phyloP scores from a whole-genome alignment of 2,113 vertebrate species.

The Atractosteus spatula region DNA sequence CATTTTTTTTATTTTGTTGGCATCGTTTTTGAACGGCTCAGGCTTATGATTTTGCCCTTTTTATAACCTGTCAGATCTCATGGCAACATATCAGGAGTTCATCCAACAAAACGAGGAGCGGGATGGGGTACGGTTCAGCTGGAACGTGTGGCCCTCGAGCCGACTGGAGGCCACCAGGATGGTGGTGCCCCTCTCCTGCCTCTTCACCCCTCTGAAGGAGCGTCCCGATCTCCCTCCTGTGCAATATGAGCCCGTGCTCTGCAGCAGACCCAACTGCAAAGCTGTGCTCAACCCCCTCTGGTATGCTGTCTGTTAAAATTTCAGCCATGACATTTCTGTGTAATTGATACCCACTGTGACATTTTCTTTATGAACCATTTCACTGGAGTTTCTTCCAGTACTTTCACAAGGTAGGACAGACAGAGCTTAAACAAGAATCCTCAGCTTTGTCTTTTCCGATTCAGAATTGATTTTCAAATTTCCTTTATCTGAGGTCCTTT shows the following conservation, averaged over 20 bases:
- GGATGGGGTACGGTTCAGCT: slow-evolving; percentile 94
- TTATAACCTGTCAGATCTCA: slow-evolving; percentile 36
- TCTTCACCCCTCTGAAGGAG: slow-evolving; percentile 91
- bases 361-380: no score
- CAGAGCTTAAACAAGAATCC: no score
- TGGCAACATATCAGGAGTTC: slow-evolving; percentile 92
- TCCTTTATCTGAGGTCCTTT: no score
- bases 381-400: no score
- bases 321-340: no score
- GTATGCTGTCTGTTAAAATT: slow-evolving; percentile 57
- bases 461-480: no score
- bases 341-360: no score
- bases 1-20: no score
- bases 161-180: slow-evolving; percentile 90
- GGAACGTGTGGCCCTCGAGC: slow-evolving; percentile 97
- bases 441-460: no score
- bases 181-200: slow-evolving; percentile 91
- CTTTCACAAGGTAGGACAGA: no score
- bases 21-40: no score
- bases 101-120: slow-evolving; percentile 96
- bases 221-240: slow-evolving; percentile 84
- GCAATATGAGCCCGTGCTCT: slow-evolving; percentile 92
- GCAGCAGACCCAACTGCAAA: slow-evolving; percentile 87
- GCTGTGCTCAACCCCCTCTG: slow-evolving; percentile 94
- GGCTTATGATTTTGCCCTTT: no score